Evolutionary conservation across 2,888 invertebrate species (phyloP).

Genomic region (Eristalis pertinax): DNA sequence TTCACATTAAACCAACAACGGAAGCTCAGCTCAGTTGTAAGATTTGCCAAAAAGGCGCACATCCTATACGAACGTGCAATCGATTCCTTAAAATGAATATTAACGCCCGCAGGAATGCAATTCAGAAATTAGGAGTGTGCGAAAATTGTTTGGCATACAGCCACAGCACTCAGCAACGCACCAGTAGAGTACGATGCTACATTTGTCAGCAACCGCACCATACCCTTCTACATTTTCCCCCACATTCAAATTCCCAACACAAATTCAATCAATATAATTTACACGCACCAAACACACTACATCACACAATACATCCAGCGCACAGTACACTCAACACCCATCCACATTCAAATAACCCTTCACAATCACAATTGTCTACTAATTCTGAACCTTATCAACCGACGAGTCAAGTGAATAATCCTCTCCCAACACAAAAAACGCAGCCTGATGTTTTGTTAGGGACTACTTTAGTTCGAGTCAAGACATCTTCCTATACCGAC

Average conservation of each 20-base stretch:
- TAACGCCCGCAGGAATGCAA: no score
- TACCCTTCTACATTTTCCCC: no score
- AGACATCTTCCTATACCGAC: not conserved
- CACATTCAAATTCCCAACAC: not conserved
- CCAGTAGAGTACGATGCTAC: no score
- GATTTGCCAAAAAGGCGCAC: no score
- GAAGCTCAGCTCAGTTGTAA: no score
- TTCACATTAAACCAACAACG: no score
- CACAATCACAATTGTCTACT: slow-evolving; percentile 7
- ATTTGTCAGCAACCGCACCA: no score
- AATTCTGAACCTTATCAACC: not conserved
- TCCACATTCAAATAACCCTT: not conserved
- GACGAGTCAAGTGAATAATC: slow-evolving; percentile 2
- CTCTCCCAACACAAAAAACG: not conserved
- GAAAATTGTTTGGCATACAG: no score
- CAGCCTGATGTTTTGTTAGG: slow-evolving; percentile 5
- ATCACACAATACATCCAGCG: slow-evolving; percentile 10
- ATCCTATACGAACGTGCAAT: no score
- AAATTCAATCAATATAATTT: not conserved
- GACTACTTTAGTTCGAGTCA: slow-evolving; percentile 4
- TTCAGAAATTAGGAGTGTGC: no score
- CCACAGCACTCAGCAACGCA: no score
- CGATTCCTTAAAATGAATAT: no score
- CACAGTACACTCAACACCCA: slow-evolving; percentile 2
- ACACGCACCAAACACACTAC: slow-evolving; percentile 5